A percentile compares a stretch with the other conserved stretches of the same genome.
Evolutionary conservation across 2,113 vertebrate species (phyloP).

Genomic region (Ceyx melanurus): DNA sequence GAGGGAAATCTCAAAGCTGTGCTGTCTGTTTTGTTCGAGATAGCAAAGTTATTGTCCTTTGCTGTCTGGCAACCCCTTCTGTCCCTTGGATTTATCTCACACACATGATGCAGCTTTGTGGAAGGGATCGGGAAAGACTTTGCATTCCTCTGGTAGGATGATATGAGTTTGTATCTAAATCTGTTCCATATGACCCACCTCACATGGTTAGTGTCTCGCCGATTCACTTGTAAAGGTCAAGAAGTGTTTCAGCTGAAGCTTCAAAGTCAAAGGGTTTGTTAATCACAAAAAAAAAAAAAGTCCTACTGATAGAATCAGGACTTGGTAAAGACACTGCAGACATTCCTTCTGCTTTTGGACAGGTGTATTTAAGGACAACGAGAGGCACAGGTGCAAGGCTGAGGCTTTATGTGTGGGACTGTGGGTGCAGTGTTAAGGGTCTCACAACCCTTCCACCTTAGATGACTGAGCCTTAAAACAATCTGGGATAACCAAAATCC

Average conservation of each 20-base stretch:
- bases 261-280: constrained; percentile 62
- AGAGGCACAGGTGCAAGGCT: neutral
- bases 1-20: neutral
- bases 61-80: constrained; percentile 51
- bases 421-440: neutral
- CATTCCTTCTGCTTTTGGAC: fast-evolving
- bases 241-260: constrained; percentile 46
- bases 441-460: neutral
- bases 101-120: constrained; percentile 82
- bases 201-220: constrained; percentile 83
- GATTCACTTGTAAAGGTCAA: constrained; percentile 64
- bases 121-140: constrained; percentile 71
- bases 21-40: constrained; percentile 8
- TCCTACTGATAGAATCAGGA: neutral
- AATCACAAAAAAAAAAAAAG: neutral
- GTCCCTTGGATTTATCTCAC: constrained; percentile 73
- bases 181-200: constrained; percentile 94
- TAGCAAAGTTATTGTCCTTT: constrained; percentile 50
- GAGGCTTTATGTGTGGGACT: neutral
- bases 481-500: neutral
- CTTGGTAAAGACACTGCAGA: neutral
- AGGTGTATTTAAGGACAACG: neutral
- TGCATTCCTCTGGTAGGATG: constrained; percentile 81
- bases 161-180: constrained; percentile 85
- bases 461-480: neutral